Conservation (phyloP, 2,888 invertebrate genomes). For the Temnothorax unifasciatus region DNA sequence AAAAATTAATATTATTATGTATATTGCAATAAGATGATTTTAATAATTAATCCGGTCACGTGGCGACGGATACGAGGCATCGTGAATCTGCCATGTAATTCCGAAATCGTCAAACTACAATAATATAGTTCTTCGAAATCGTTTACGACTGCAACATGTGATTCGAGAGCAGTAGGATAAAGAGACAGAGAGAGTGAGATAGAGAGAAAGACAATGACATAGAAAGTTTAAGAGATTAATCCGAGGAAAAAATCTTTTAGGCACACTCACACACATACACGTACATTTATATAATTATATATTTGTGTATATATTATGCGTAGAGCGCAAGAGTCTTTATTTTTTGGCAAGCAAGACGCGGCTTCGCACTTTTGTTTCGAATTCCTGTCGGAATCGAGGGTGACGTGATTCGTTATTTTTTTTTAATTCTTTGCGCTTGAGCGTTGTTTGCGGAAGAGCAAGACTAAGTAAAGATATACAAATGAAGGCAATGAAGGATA, state of each 20-base stretch:
- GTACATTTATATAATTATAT: conserved; percentile 76
- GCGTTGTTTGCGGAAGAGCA: neutral
- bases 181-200: conserved; percentile 60
- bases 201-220: conserved; percentile 65
- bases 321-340: conserved; percentile 73
- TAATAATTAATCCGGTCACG: conserved; percentile 1
- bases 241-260: conserved; percentile 74
- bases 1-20: conserved; percentile 29
- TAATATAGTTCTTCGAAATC: conserved; percentile 52
- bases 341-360: conserved; percentile 72
- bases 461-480: neutral
- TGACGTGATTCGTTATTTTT: conserved; percentile 13
- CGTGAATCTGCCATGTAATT: conserved; percentile 38
- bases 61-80: conserved; percentile 34
- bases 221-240: conserved; percentile 74
- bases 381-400: conserved; percentile 34
- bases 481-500: neutral
- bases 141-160: conserved; percentile 56
- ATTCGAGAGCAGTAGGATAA: conserved; percentile 58
- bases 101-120: conserved; percentile 38
- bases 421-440: conserved; percentile 31
- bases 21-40: conserved; percentile 28
- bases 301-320: conserved; percentile 67
- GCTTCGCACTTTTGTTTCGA: conserved; percentile 65
- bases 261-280: conserved; percentile 77